Conservation (phyloP, 2,113 vertebrate genomes). For the Vicugna pacos region DNA sequence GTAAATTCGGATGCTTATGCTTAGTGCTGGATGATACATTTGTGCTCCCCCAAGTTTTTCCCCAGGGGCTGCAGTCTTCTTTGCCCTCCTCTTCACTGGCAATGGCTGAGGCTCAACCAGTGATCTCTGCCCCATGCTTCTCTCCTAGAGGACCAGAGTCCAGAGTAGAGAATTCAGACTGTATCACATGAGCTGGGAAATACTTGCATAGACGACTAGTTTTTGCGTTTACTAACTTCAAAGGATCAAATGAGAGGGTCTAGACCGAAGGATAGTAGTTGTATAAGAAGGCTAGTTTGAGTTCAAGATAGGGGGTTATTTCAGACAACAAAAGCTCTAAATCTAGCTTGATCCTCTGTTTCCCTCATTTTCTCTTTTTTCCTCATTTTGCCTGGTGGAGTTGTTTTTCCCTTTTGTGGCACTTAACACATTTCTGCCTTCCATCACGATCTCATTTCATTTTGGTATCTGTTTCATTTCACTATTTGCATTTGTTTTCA, state of each 20-base stretch:
- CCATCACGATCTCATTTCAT: background rate
- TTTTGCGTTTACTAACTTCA: background rate
- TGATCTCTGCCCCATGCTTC: too few species aligned
- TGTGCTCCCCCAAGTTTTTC: background rate
- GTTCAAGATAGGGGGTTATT: background rate
- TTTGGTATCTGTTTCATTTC: background rate
- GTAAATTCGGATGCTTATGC: background rate
- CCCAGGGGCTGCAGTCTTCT: background rate
- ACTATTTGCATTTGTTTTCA: background rate
- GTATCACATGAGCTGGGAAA: background rate
- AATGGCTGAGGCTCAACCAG: background rate
- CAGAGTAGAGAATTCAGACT: background rate
- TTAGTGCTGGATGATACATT: background rate
- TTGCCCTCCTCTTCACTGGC: background rate
- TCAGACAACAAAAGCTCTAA: background rate
- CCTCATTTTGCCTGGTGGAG: background rate
- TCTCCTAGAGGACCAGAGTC: background rate
- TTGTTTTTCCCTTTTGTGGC: background rate
- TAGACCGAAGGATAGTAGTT: background rate
- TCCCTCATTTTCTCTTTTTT: background rate
- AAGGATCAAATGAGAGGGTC: background rate
- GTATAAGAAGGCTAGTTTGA: background rate
- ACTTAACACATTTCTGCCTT: background rate
- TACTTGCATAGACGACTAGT: background rate
- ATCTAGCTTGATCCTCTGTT: background rate